Percentiles rank a stretch among this genome's conserved stretches.
phyloP scores from a whole-genome alignment of 2,113 vertebrate species.

The Garra rufa region DNA sequence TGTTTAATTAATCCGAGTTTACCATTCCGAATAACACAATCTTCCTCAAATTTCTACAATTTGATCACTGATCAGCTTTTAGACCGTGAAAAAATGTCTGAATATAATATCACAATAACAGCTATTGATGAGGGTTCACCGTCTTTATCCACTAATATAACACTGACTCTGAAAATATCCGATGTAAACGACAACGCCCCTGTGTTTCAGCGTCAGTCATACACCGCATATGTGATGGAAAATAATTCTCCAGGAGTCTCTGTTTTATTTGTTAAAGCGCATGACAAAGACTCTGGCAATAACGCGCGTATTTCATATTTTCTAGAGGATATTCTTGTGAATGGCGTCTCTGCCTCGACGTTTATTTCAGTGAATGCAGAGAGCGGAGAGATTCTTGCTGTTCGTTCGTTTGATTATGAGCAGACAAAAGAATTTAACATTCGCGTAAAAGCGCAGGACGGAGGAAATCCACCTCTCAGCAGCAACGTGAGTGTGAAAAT shows the following conservation, averaged over 20 bases:
- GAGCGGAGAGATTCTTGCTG: constrained; percentile 68
- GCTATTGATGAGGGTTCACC: constrained; percentile 57
- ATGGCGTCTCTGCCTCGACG: constrained; percentile 61
- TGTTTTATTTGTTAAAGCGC: constrained; percentile 53
- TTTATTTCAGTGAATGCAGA: constrained; percentile 77
- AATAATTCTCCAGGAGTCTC: constrained; percentile 55
- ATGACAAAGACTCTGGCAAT: constrained; percentile 69
- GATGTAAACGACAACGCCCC: constrained; percentile 61
- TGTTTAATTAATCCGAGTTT: too few relatives aligned
- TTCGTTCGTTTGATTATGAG: constrained; percentile 77
- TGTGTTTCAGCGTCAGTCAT: constrained; percentile 42
- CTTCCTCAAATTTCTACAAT: constrained; percentile 53
- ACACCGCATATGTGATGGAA: constrained; percentile 47
- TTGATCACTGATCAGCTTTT: constrained; percentile 50
- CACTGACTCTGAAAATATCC: constrained; percentile 45
- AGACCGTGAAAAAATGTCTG: constrained; percentile 55
- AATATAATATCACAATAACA: constrained; percentile 60
- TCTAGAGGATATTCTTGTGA: constrained; percentile 67
- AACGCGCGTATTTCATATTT: constrained; percentile 76
- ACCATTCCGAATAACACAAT: too few relatives aligned
- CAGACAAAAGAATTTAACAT: constrained; percentile 73
- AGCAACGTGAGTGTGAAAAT: constrained; percentile 61
- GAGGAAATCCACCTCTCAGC: constrained; percentile 68
- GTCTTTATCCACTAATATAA: constrained; percentile 39
- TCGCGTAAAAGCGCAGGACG: constrained; percentile 72